Evolutionary conservation across 2,797 vertebrate species (phyloP).

Genomic region (Mormyrops attenuatus): DNA sequence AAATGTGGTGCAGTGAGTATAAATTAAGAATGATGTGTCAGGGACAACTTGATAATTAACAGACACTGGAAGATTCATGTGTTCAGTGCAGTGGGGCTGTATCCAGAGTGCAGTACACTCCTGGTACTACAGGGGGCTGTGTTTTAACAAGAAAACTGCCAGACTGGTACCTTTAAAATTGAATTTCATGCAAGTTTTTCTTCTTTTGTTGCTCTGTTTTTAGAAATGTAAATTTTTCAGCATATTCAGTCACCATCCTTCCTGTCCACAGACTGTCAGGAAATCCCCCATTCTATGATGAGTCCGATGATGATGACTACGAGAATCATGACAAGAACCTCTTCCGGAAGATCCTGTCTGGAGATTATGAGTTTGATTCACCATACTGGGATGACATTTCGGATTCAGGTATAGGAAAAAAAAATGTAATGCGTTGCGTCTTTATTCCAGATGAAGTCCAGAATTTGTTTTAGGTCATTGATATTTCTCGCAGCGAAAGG

Average conservation of each 20-base stretch:
- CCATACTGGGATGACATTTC: slow-evolving; percentile 99
- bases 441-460: neutral
- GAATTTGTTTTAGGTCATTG: neutral
- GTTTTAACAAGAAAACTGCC: neutral
- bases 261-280: slow-evolving; percentile 77
- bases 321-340: slow-evolving; percentile 93
- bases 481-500: slow-evolving; percentile 45
- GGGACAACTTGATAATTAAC: neutral
- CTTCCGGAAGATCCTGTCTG: slow-evolving; percentile 92
- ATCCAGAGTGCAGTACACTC: neutral
- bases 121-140: neutral
- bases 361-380: slow-evolving; percentile 93
- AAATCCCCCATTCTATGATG: slow-evolving; percentile 97
- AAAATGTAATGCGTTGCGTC: neutral
- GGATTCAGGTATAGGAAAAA: slow-evolving; percentile 72
- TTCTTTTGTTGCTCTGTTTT: neutral
- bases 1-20: neutral
- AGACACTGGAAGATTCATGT: neutral
- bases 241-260: neutral
- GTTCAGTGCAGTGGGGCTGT: neutral
- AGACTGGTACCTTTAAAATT: neutral
- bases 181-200: neutral
- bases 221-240: neutral
- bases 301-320: slow-evolving; percentile 85
- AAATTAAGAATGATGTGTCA: neutral